A percentile compares a stretch with the other conserved stretches of the same genome.
These are phyloP conservation scores for Plebejus melissa DNA, from an alignment of 2,888 invertebrate species.

Conservation along the genomic window DNA sequence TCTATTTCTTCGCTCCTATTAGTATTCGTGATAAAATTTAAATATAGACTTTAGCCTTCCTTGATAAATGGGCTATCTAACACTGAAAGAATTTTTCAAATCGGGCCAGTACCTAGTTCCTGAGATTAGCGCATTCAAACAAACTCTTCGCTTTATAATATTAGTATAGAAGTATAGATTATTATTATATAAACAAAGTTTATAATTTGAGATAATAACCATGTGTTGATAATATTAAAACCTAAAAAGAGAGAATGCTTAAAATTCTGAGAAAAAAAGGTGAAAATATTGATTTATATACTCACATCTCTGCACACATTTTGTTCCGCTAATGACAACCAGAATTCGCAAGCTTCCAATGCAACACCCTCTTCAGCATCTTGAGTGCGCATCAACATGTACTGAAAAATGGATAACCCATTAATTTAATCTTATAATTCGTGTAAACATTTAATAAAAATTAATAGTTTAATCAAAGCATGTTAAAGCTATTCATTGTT, in stretches of 20 bases:
- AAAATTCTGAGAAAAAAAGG: background rate
- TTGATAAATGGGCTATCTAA: too few relatives aligned
- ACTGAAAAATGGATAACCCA: conserved; percentile 68
- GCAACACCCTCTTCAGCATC: conserved; percentile 96
- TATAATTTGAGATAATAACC: background rate
- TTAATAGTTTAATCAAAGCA: background rate
- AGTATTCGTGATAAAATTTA: too few relatives aligned
- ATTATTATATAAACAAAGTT: background rate
- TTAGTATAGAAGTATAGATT: too few relatives aligned
- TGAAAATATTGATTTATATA: conserved; percentile 46
- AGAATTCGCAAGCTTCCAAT: conserved; percentile 99
- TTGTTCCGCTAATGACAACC: conserved; percentile 97
- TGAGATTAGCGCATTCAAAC: too few relatives aligned
- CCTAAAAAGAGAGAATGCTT: background rate
- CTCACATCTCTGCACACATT: conserved; percentile 90
- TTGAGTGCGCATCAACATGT: conserved; percentile 97
- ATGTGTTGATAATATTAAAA: background rate
- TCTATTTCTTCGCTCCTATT: too few relatives aligned
- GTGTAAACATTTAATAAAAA: background rate
- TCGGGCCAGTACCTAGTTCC: too few relatives aligned
- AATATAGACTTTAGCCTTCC: too few relatives aligned
- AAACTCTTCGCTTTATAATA: too few relatives aligned
- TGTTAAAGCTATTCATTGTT: background rate
- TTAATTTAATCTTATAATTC: background rate
- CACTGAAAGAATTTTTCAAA: too few relatives aligned